phyloP scores from a whole-genome alignment of 2,797 vertebrate genomes.

The Dryobates pubescens region DNA sequence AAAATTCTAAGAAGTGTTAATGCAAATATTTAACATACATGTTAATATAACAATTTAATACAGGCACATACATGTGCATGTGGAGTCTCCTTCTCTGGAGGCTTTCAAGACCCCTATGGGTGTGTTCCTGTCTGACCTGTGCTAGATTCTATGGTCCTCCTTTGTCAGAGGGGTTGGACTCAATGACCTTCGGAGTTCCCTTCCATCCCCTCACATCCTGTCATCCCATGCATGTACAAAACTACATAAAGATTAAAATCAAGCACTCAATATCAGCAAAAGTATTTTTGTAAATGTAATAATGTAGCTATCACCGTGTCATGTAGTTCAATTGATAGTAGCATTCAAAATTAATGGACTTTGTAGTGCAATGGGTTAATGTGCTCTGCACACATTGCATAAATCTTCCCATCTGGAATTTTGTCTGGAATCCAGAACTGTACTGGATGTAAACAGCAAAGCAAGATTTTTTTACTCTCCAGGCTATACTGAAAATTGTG shows the following conservation, averaged over 20 bases:
- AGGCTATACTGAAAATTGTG: background rate
- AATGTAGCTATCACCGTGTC: slow-evolving; percentile 33
- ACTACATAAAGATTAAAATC: background rate
- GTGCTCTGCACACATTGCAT: slow-evolving; percentile 2
- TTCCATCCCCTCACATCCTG: too few relatives aligned
- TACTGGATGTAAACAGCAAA: background rate
- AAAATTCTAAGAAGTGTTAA: background rate
- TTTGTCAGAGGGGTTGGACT: too few relatives aligned
- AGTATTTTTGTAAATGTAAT: slow-evolving; percentile 47
- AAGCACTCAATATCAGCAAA: background rate
- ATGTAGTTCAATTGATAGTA: slow-evolving; percentile 41
- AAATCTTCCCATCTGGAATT: slow-evolving; percentile 49
- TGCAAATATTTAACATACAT: background rate
- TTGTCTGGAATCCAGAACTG: slow-evolving; percentile 12
- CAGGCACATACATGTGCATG: background rate
- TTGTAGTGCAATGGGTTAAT: slow-evolving; percentile 55
- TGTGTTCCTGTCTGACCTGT: too few relatives aligned
- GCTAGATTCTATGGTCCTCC: too few relatives aligned
- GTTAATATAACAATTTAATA: background rate
- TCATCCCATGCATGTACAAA: background rate
- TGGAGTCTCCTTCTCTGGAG: too few relatives aligned
- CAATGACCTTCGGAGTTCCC: too few relatives aligned
- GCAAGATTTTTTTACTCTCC: background rate
- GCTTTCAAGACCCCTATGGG: too few relatives aligned
- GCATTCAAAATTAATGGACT: slow-evolving; percentile 70